Percentiles rank a stretch among this genome's conserved stretches.
Evolutionary conservation across 35 echinoderm and acorn worm genomes (phyloP).

Genomic region (Heliocidaris erythrogramma): DNA sequence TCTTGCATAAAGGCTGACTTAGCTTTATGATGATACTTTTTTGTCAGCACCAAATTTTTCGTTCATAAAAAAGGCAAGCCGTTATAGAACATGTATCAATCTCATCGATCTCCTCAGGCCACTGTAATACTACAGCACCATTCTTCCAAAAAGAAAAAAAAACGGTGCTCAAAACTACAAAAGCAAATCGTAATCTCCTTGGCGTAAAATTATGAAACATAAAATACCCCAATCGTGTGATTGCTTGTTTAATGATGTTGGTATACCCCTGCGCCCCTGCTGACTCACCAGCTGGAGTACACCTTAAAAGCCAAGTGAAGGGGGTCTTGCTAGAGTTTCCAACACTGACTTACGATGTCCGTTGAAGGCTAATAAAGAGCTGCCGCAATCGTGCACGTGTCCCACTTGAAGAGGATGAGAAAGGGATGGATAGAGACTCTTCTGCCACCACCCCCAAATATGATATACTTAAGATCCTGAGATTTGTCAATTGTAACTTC

Average conservation of each 20-base stretch:
- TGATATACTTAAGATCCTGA: neutral
- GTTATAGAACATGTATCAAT: too few relatives aligned
- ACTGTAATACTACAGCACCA: too few relatives aligned
- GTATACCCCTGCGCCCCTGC: neutral
- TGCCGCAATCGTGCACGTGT: neutral
- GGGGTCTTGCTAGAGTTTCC: neutral
- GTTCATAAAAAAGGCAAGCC: too few relatives aligned
- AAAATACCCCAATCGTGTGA: neutral
- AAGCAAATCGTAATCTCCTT: too few relatives aligned
- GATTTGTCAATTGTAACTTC: neutral
- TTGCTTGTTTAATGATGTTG: neutral
- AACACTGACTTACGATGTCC: slow-evolving; percentile 17
- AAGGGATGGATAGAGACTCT: neutral
- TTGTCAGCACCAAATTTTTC: too few relatives aligned
- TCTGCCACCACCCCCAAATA: neutral
- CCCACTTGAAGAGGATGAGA: neutral
- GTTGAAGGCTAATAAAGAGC: neutral
- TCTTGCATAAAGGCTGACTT: too few relatives aligned
- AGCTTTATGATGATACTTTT: too few relatives aligned
- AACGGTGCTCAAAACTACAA: too few relatives aligned
- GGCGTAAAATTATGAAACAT: neutral
- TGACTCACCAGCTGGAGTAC: neutral
- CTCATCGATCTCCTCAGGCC: too few relatives aligned
- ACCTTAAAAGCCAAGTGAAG: neutral
- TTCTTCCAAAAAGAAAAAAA: too few relatives aligned